Evolutionary conservation across 2,888 invertebrate species (phyloP), one percentile per base, ranked within the genome.

Genomic region (Stenoptilia bipunctidactyla): DNA sequence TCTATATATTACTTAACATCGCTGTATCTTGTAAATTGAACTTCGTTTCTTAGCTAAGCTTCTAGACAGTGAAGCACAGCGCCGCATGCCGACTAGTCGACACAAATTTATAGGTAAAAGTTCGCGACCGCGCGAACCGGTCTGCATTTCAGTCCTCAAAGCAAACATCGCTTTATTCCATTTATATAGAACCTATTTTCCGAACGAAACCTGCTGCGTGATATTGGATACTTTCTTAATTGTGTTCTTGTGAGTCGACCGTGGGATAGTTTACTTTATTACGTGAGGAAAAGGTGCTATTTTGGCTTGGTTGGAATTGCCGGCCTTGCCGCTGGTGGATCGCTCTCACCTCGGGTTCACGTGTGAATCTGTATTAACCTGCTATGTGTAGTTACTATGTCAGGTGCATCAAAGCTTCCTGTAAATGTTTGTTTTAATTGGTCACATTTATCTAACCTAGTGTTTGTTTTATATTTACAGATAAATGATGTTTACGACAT

Each of bases 41-140:
- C 52, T 50, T 56, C 53, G 56, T 53, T 61, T 37, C 37, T 39
- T 39, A 36, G 39, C 41, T 41, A 61, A 66, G 66, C 67, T 72
- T 65, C 74, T 77, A 77, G 71, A 73, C 68, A 58, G 30, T 30
- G 13, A 58, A 58, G 52, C 65, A 61, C 57, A 59, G 49, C 55
- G 59, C 66, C 61, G 69, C 64, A 63, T 65, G 67, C 68, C 68
- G 60, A 61, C 69, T 61, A 65, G 68, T 70, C 76, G 77, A 76
- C 80, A 80, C 76, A 75, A 83, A 83, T 83, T 83, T 83, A 83
- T 83, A 83, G 82, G 83, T 80, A 82, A 83, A 82, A 83, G 83
- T 83, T 83, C 83, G 83, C 82, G 80, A 79, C 79, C 77, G 68
- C 63, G 47, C 68, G 58, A 71, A 82, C 80, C 80, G 76, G 79